These are phyloP conservation scores for Drosophila equinoxialis DNA, from an alignment of 1,140 invertebrate genomes.

Conservation along the genomic window DNA sequence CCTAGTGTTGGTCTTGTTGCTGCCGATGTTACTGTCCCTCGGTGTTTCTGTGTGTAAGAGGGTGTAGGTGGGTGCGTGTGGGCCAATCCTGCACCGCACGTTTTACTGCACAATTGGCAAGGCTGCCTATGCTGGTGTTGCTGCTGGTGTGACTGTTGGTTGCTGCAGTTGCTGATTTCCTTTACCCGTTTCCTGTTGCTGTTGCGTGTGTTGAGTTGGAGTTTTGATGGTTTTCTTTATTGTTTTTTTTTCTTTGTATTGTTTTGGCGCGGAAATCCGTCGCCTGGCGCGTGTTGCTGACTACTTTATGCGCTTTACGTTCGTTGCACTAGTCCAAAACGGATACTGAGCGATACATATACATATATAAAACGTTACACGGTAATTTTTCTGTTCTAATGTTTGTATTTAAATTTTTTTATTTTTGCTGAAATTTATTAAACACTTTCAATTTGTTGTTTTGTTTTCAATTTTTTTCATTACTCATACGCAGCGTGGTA, in stretches of 20 bases:
- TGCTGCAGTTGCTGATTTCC: conserved; percentile 48
- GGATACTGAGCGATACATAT: conserved; percentile 61
- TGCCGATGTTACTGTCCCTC: conserved; percentile 25
- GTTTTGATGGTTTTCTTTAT: no score
- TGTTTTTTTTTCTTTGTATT: conserved; percentile 21
- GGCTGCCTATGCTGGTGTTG: conserved; percentile 25
- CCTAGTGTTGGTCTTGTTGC: conserved; percentile 5
- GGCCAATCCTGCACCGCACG: conserved; percentile 63
- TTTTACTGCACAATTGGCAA: conserved; percentile 74
- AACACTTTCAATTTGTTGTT: conserved; percentile 27
- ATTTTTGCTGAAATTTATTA: conserved; percentile 18
- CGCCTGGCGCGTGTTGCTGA: conserved; percentile 50
- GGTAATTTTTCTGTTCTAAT: conserved; percentile 45
- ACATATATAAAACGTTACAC: conserved; percentile 53
- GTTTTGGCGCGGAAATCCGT: conserved; percentile 72
- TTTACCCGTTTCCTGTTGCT: conserved; percentile 62
- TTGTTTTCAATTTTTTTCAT: conserved; percentile 41
- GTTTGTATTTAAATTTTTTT: conserved; percentile 20
- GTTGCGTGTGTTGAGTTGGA: conserved; percentile 23
- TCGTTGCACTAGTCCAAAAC: conserved; percentile 48
- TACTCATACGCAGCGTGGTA: conserved; percentile 69
- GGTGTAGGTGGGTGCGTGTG: conserved; percentile 15
- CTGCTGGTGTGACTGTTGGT: background rate
- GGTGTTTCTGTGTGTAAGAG: conserved; percentile 28
- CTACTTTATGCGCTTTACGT: conserved; percentile 25